phyloP scores from a whole-genome alignment of 2,113 vertebrate species.

The Lagopus muta region DNA sequence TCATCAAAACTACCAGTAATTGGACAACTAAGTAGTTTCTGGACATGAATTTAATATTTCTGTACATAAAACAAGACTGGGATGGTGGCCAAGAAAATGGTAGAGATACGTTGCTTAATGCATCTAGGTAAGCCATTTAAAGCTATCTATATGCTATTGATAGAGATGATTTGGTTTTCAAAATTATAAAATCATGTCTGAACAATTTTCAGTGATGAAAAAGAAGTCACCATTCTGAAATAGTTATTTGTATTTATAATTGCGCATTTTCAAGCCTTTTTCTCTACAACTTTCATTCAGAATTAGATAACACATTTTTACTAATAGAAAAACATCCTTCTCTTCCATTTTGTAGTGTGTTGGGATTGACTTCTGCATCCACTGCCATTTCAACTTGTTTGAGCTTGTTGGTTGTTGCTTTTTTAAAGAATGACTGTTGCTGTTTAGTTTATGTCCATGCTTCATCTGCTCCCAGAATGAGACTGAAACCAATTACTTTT shows the following conservation, averaged over 20 bases:
- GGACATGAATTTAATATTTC: not conserved
- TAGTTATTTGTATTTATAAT: not conserved
- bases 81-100: not conserved
- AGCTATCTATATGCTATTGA: not conserved
- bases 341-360: not conserved
- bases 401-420: not conserved
- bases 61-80: not conserved
- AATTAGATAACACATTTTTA: not conserved
- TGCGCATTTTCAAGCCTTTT: not conserved
- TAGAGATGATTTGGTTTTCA: not conserved
- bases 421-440: not conserved
- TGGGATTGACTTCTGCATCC: not conserved
- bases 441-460: not conserved
- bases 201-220: not conserved
- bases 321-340: not conserved
- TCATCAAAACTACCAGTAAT: not conserved
- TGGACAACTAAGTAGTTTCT: constrained; percentile 26
- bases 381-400: not conserved
- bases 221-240: constrained; percentile 12
- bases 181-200: not conserved
- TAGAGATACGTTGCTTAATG: not conserved
- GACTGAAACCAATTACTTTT: not conserved
- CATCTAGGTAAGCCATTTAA: not conserved
- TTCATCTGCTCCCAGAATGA: not conserved
- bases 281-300: not conserved